Percentiles rank a stretch among this genome's conserved stretches.
Conservation (phyloP, 2,797 vertebrate genomes). For the Scolopax rusticola region DNA sequence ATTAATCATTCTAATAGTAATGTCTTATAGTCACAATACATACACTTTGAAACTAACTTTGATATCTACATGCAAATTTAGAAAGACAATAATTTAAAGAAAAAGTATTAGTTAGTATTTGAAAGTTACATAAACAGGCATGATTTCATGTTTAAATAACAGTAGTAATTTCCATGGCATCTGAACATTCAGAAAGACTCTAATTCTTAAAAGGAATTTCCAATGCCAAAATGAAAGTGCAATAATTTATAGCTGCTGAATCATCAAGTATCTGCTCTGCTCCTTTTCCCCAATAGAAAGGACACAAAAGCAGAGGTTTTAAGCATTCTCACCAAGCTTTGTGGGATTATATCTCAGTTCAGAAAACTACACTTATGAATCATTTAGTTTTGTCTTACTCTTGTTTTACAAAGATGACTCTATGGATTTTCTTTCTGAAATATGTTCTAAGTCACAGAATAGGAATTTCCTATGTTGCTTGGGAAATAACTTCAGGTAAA, state of each 20-base stretch:
- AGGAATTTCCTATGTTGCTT: background rate
- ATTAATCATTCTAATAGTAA: background rate
- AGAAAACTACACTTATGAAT: background rate
- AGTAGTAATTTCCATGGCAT: background rate
- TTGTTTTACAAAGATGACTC: background rate
- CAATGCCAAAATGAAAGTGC: background rate
- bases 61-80: background rate
- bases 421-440: background rate
- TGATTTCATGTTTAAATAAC: background rate
- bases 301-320: background rate
- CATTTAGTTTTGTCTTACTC: background rate
- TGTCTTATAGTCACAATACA: background rate
- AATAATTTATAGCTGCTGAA: background rate
- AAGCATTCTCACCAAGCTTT: background rate
- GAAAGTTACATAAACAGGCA: background rate
- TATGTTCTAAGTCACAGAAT: background rate
- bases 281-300: background rate
- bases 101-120: background rate
- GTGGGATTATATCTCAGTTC: background rate
- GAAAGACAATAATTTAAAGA: background rate
- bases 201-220: background rate
- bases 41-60: background rate
- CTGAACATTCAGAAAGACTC: background rate
- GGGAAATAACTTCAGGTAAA: background rate
- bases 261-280: background rate